phyloP scores from a whole-genome alignment of 2,888 invertebrate genomes.

The Aporophyla nigra region DNA sequence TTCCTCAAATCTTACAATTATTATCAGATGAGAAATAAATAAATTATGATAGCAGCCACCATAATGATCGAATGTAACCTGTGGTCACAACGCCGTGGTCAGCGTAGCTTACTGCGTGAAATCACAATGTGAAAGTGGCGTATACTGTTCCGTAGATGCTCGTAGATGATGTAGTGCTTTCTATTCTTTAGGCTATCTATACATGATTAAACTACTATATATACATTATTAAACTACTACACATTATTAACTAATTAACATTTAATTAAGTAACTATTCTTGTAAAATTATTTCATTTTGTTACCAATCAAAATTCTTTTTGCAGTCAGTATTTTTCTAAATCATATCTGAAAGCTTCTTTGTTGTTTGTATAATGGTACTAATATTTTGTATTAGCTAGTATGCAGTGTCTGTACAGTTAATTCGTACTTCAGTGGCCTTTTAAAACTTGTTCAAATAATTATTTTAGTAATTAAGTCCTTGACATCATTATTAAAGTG shows the following conservation, averaged over 20 bases:
- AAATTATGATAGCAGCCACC: slow-evolving; percentile 21
- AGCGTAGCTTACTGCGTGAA: slow-evolving; percentile 50
- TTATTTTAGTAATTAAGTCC: slow-evolving; percentile 29
- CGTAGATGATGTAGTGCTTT: slow-evolving; percentile 50
- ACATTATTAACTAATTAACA: neutral
- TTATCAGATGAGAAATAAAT: slow-evolving; percentile 6
- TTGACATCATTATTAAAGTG: slow-evolving; percentile 37
- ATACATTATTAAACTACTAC: neutral
- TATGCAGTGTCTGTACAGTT: neutral
- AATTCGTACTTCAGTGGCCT: neutral
- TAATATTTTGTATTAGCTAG: neutral
- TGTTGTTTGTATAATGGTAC: neutral
- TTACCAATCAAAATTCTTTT: neutral
- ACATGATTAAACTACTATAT: slow-evolving; percentile 4
- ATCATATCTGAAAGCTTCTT: neutral
- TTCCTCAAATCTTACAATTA: neutral
- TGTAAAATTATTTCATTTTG: neutral
- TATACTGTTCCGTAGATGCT: slow-evolving; percentile 46
- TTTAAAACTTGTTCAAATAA: slow-evolving; percentile 8
- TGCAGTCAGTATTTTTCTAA: neutral
- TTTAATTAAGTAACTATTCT: slow-evolving; percentile 5
- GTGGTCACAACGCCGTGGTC: slow-evolving; percentile 49
- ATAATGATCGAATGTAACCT: slow-evolving; percentile 40
- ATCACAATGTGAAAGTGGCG: slow-evolving; percentile 63
- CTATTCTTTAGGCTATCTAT: slow-evolving; percentile 40